phyloP scores from a whole-genome alignment of 2,113 vertebrate genomes.

The Neogobius melanostomus region DNA sequence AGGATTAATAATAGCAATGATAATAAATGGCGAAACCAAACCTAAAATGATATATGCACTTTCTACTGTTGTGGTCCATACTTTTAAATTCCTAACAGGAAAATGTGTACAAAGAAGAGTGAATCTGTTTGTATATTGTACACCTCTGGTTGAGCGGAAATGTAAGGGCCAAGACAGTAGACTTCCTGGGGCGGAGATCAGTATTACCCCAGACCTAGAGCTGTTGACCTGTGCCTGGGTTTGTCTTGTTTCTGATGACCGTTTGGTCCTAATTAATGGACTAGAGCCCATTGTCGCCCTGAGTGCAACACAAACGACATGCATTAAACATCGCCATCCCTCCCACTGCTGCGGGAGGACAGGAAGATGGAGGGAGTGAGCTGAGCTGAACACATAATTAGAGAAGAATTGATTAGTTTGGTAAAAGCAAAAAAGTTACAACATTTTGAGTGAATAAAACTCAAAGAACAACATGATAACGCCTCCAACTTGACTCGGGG shows the following conservation, averaged over 20 bases:
- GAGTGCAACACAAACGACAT: conserved; percentile 76
- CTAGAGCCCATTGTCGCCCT: conserved; percentile 69
- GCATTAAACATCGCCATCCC: conserved; percentile 79
- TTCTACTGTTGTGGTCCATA: too few species aligned
- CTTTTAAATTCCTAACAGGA: too few species aligned
- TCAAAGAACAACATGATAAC: background rate
- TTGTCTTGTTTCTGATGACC: conserved; percentile 75
- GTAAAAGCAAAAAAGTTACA: conserved; percentile 4
- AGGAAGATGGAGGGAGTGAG: conserved; percentile 41
- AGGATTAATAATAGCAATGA: too few species aligned
- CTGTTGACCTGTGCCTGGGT: conserved; percentile 70
- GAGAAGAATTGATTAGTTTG: conserved; percentile 1
- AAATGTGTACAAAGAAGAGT: too few species aligned
- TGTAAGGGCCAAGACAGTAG: conserved; percentile 25
- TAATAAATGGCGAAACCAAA: too few species aligned
- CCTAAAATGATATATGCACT: too few species aligned
- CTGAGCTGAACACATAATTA: conserved; percentile 5
- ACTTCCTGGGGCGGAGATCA: conserved; percentile 59
- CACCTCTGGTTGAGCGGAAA: conserved; percentile 14
- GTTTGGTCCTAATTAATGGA: conserved; percentile 81
- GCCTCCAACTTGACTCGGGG: background rate
- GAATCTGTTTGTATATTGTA: background rate
- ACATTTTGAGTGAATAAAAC: background rate
- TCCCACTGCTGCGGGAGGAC: conserved; percentile 57
- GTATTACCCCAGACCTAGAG: conserved; percentile 61